A percentile compares a stretch with the other conserved stretches of the same genome.
These are phyloP conservation scores for Pteromalus puparum DNA, from an alignment of 1,140 invertebrate genomes.

Conservation along the genomic window DNA sequence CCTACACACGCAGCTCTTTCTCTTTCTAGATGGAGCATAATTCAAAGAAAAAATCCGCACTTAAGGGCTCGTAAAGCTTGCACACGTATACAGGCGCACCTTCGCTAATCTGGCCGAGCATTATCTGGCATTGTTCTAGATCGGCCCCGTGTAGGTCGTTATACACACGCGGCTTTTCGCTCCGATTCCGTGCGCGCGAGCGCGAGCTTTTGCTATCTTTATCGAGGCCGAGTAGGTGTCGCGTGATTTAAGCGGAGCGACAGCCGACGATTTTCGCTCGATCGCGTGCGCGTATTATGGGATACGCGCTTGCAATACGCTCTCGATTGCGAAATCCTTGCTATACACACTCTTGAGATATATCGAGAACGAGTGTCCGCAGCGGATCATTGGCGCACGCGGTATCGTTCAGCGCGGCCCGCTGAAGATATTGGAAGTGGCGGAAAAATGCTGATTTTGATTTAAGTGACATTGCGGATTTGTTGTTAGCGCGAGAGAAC, in stretches of 20 bases:
- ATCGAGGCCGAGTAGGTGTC: slow-evolving; percentile 61
- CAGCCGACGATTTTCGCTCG: neutral
- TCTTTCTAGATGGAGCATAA: neutral
- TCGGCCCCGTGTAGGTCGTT: slow-evolving; percentile 54
- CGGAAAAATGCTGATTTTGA: neutral
- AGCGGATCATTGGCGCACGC: too few relatives aligned
- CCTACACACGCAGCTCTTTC: neutral
- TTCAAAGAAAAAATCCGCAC: neutral
- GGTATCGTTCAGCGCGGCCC: too few relatives aligned
- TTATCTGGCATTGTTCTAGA: slow-evolving; percentile 62
- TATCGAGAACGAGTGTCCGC: too few relatives aligned
- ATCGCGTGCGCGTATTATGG: slow-evolving; percentile 55
- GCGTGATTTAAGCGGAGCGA: slow-evolving; percentile 62
- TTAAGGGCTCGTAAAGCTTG: neutral
- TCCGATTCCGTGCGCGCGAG: slow-evolving; percentile 51
- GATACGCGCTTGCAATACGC: slow-evolving; percentile 30
- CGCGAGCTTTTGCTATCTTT: slow-evolving; percentile 55
- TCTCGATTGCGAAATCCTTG: slow-evolving; percentile 58
- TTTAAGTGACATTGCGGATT: neutral
- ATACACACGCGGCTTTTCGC: slow-evolving; percentile 5
- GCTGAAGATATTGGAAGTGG: neutral
- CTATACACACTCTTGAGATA: slow-evolving; percentile 1
- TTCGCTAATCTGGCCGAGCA: slow-evolving; percentile 22
- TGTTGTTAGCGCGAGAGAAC: too few relatives aligned
- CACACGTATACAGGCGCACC: neutral